A percentile compares a stretch with the other conserved stretches of the same genome.
These are phyloP conservation scores for Thermophis baileyi DNA, from an alignment of 2,113 vertebrate species.

Conservation along the genomic window DNA sequence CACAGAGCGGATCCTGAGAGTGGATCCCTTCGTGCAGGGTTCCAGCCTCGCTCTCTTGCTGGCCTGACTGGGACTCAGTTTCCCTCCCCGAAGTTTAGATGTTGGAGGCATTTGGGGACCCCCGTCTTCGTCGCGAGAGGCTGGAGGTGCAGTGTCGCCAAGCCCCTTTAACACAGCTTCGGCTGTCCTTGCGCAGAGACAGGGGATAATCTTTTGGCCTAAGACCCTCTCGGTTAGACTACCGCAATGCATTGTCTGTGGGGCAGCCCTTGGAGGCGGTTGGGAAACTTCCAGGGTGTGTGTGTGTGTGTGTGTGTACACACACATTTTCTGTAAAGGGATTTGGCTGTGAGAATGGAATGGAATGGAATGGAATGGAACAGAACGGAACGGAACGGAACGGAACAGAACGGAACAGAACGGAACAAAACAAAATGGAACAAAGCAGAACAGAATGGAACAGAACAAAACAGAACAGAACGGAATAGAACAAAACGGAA, in stretches of 20 bases:
- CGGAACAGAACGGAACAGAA: accelerated
- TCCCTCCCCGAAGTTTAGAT: background rate
- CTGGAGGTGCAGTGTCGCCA: background rate
- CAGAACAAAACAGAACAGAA: no score
- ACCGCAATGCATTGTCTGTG: background rate
- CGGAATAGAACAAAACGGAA: no score
- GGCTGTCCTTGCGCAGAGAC: no score
- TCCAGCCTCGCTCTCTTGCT: background rate
- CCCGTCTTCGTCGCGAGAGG: background rate
- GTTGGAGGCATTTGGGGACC: background rate
- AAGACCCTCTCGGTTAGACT: background rate
- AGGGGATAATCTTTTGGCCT: background rate
- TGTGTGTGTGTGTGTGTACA: background rate
- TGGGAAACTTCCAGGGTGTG: background rate
- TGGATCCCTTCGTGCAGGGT: background rate
- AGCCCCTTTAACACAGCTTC: no score
- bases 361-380: accelerated
- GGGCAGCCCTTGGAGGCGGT: background rate
- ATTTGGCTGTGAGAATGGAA: no score
- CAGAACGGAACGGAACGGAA: no score
- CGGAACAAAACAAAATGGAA: no score
- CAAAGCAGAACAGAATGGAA: no score
- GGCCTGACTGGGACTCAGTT: background rate
- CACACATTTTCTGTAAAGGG: no score
- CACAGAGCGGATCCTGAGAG: no score